phyloP scores from a whole-genome alignment of 2,888 invertebrate genomes.

The Plemyria rubiginata region DNA sequence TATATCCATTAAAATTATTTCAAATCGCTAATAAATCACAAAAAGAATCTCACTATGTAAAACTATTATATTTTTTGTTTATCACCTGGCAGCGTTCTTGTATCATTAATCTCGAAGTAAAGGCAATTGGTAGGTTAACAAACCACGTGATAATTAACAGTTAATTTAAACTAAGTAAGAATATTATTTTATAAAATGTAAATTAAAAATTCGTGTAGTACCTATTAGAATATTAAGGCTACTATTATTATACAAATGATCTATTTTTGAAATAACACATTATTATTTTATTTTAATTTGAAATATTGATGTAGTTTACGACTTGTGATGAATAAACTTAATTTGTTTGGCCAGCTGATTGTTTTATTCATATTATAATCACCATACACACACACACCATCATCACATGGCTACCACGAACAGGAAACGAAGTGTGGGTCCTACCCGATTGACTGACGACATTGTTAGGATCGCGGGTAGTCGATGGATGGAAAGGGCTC shows the following conservation, averaged over 20 bases:
- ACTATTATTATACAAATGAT: slow-evolving; percentile 55
- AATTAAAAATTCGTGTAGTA: slow-evolving; percentile 57
- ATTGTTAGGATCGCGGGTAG: too few species aligned
- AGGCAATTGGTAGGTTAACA: slow-evolving; percentile 62
- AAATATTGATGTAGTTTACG: slow-evolving; percentile 46
- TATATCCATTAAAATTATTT: slow-evolving; percentile 5
- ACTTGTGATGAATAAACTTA: slow-evolving; percentile 78
- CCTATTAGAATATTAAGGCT: slow-evolving; percentile 57
- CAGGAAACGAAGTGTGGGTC: too few species aligned
- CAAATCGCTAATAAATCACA: slow-evolving; percentile 1
- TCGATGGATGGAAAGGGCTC: too few species aligned
- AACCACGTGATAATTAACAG: slow-evolving; percentile 80
- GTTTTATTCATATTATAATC: too few species aligned
- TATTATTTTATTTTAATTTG: slow-evolving; percentile 60
- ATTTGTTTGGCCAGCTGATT: slow-evolving; percentile 63
- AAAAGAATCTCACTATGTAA: slow-evolving; percentile 14
- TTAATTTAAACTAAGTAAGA: slow-evolving; percentile 64
- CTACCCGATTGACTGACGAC: too few species aligned
- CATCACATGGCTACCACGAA: too few species aligned
- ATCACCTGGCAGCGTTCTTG: background rate
- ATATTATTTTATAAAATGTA: slow-evolving; percentile 57
- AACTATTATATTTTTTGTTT: slow-evolving; percentile 3
- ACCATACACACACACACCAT: too few species aligned
- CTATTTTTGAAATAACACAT: slow-evolving; percentile 59
- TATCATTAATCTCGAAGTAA: slow-evolving; percentile 32